These are phyloP conservation scores for Apogon hyalosoma DNA, from an alignment of 2,797 vertebrate genomes.

Conservation along the genomic window DNA sequence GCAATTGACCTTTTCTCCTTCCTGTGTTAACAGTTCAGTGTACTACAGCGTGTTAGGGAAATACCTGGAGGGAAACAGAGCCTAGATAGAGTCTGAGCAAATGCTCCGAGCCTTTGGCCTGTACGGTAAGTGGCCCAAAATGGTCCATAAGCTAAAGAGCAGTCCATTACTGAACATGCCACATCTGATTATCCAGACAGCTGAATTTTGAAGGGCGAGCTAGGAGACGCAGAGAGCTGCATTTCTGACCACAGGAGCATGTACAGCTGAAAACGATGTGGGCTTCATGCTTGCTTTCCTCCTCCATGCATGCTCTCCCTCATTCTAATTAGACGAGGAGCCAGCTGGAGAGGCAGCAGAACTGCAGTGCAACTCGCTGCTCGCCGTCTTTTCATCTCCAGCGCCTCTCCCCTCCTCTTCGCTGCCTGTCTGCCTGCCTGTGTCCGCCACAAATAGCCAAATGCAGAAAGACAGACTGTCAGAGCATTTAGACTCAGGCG, in stretches of 20 bases:
- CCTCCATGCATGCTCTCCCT: constrained; percentile 56
- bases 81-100: constrained; percentile 25
- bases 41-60: constrained; percentile 50
- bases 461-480: constrained; percentile 82
- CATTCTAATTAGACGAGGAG: constrained; percentile 74
- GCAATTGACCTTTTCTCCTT: constrained; percentile 72
- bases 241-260: constrained; percentile 53
- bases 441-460: constrained; percentile 73
- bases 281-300: constrained; percentile 56
- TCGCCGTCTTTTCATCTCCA: constrained; percentile 71
- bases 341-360: constrained; percentile 75
- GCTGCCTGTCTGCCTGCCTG: constrained; percentile 56
- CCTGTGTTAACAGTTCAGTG: constrained; percentile 59
- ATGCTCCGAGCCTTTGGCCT: constrained; percentile 23
- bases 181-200: constrained; percentile 68
- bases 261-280: constrained; percentile 58
- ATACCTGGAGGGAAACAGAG: constrained; percentile 53
- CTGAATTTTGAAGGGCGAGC: constrained; percentile 53
- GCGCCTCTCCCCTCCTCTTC: constrained; percentile 46
- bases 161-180: constrained; percentile 60
- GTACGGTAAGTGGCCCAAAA: constrained; percentile 55
- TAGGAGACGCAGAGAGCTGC: constrained; percentile 39
- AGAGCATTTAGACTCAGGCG: constrained; percentile 77
- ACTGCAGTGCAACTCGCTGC: constrained; percentile 70
- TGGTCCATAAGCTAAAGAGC: constrained; percentile 55